Base-by-base conservation (phyloP, 2,797 vertebrate genomes). In the Mionectes olivaceus region DNA sequence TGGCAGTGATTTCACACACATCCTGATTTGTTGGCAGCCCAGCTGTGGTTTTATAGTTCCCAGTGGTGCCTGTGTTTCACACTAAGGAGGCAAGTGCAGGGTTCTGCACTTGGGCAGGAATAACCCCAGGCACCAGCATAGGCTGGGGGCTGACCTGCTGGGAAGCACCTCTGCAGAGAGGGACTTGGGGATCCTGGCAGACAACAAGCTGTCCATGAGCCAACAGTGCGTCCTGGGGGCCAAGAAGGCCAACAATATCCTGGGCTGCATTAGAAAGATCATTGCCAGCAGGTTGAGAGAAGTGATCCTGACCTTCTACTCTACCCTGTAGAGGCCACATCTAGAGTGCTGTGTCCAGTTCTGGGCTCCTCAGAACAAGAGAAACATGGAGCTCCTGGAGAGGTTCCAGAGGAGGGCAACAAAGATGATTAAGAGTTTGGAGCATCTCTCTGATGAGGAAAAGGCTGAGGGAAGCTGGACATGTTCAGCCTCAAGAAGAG, bases 401-500 rank as follows among this genome's bases (percentile, higher is more conserved):
- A 2, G 10, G 17, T 25, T 33, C 14, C 79, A 35, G 24, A 15
- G 39, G 11, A 59, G 39, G 52, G n/a, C 14, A 39, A 5, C 44
- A 71, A 50, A 57, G 12, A 14, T 35, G 10, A 52, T 41, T 3
- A 13, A 71, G 10, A 24, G 12, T 7, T 21, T 57, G 50, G 12
- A 64, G 11, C 8, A 33, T 63, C 43, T 22, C 5, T 70, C 10
- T 77, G 9, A 39, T 3, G 14, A 32, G 28, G 24, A 64, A 44
- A 44, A 46, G 24, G 17, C 19, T 63, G 50, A 49, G n/a, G 18
- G 28, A 12, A 52, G 1, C 44, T 41, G 44, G 12, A 30, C 6
- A 57, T 78, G 30, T 41, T 41, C 43, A 50, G 11, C n/a, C 5
- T 57, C 0, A 0, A 7, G 2, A 43, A 39, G 43, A 50, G 14